Evolutionary conservation across 2,888 invertebrate species (phyloP), one percentile per base, ranked within the genome.

Genomic region (Plagiodera versicolora): DNA sequence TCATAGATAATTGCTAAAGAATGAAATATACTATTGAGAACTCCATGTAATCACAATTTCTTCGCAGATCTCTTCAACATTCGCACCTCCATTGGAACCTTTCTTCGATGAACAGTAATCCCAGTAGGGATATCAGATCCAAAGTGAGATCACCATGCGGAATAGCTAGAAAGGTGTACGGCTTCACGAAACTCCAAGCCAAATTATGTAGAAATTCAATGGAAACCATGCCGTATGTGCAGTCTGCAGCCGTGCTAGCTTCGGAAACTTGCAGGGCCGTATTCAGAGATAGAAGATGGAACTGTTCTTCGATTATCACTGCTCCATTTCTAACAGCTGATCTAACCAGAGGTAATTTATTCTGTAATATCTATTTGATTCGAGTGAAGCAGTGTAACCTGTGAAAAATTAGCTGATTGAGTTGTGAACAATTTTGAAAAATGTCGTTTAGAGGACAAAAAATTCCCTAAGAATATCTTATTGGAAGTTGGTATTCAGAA

Each of bases 291-390:
- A 84, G 90, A 64, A 82, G 92, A 60, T 94, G 93, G 93, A 93
- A 94, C 81, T 94, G 93, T 80, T 89, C 91, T 61, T 88, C 90
- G 47, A 84, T 92, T 55, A 84, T 85, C 45, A 82, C 83, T 18
- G 90, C 91, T 0, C 93, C 93, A 0, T 83, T 84, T 70, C 86
- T 87, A 69, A 85, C 88, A n/a, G 88, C 90, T 6, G 93, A 94
- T 78, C 81, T 93, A 66, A 86, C 89, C 1, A 86, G 89, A 81
- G 92, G 93, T 92, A 77, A 72, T 75, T 53, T 39, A 35, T 28
- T 18, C 9, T 2, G 17, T 10, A 17, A 53, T 35, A 19, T 16
- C n/a, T 17, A 56, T 48, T 44, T 28, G 6, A 24, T 6, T 24
- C 24, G 3, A 5, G 24, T 24, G 6, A 24, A 5, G 24, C 3